phyloP scores from a whole-genome alignment of 2,113 vertebrate genomes.

The Nesogale talazaci region DNA sequence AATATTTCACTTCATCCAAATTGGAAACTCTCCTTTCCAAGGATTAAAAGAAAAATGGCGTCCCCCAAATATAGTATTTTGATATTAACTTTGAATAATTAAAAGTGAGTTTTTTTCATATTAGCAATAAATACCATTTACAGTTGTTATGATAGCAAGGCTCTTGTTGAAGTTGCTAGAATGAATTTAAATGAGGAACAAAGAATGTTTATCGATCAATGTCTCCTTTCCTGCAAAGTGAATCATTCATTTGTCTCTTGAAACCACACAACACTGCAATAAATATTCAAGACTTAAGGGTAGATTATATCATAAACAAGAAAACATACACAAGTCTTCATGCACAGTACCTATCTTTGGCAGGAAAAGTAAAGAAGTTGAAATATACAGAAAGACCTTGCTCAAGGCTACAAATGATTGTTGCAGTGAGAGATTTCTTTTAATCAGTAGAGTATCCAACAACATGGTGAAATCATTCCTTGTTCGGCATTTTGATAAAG shows the following conservation, averaged over 20 bases:
- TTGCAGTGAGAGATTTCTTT: background rate
- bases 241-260: constrained; percentile 42
- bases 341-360: background rate
- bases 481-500: constrained; percentile 62
- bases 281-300: constrained; percentile 63
- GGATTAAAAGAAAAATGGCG: too few species aligned
- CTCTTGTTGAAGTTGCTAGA: constrained; percentile 23
- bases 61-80: too few species aligned
- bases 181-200: constrained; percentile 40
- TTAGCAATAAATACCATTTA: constrained; percentile 46
- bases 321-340: background rate
- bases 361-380: constrained; percentile 33
- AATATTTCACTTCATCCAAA: too few species aligned
- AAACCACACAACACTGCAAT: constrained; percentile 45
- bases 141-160: constrained; percentile 2
- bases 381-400: constrained; percentile 54
- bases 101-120: too few species aligned
- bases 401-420: constrained; percentile 21
- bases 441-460: constrained; percentile 50
- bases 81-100: too few species aligned
- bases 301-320: constrained; percentile 53
- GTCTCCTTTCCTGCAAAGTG: constrained; percentile 30
- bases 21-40: too few species aligned
- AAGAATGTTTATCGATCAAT: constrained; percentile 61
- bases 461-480: constrained; percentile 50